Evolutionary conservation across 2,888 invertebrate genomes (phyloP).

Genomic region (Ophioninae sp.): DNA sequence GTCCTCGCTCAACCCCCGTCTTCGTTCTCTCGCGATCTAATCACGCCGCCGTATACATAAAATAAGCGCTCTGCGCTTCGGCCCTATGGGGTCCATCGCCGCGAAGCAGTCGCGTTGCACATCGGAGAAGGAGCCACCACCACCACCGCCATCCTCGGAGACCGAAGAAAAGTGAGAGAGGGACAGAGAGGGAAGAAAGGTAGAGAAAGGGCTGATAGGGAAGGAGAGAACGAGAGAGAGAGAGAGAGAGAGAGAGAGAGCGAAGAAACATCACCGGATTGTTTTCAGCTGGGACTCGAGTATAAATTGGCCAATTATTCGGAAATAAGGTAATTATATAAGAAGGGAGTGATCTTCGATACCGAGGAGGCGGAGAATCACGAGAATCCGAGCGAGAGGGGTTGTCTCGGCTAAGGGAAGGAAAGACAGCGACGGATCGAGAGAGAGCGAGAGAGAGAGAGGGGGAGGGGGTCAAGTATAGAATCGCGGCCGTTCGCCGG

Average conservation of each 20-base stretch:
- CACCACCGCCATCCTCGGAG: constrained; percentile 12
- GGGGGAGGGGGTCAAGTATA: constrained; percentile 48
- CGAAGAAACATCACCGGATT: constrained; percentile 74
- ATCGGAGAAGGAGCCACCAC: constrained; percentile 65
- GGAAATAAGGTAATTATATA: constrained; percentile 81
- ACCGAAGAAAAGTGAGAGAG: constrained; percentile 52
- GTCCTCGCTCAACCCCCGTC: constrained; percentile 13
- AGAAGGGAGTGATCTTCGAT: constrained; percentile 80
- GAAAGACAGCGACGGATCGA: constrained; percentile 3
- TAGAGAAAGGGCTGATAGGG: constrained; percentile 33
- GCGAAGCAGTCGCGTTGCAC: constrained; percentile 67
- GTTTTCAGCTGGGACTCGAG: constrained; percentile 81
- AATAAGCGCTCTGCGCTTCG: constrained; percentile 79
- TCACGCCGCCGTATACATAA: constrained; percentile 81
- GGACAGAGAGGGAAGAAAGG: constrained; percentile 48
- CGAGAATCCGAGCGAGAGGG: constrained; percentile 65
- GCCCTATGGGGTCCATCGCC: constrained; percentile 75
- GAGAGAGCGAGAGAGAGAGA: constrained; percentile 66
- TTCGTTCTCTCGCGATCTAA: constrained; percentile 75
- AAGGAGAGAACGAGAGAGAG: constrained; percentile 36
- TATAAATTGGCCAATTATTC: constrained; percentile 81
- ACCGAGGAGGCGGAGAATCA: constrained; percentile 70
- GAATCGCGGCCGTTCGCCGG: constrained; percentile 57
- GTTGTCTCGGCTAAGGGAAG: constrained; percentile 50
- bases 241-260: constrained; percentile 67